Conservation (phyloP, 2,113 vertebrate genomes). For the Donacobius atricapilla region DNA sequence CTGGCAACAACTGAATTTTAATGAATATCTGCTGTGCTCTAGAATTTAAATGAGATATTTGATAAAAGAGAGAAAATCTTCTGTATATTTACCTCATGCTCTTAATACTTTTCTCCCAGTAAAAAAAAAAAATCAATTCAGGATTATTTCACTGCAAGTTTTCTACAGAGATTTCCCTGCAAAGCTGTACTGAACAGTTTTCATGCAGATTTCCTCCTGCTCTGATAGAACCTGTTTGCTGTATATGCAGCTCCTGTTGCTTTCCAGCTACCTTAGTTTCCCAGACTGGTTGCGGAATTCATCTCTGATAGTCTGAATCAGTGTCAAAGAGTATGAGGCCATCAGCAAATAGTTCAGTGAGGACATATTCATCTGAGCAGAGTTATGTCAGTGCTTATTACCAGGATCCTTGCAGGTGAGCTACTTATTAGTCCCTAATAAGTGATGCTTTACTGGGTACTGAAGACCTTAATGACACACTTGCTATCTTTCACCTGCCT, state of each 20-base stretch:
- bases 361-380: not conserved
- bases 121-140: not conserved
- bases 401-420: not conserved
- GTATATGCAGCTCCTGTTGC: not conserved
- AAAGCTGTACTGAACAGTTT: not conserved
- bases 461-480: not conserved
- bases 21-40: constrained; percentile 19
- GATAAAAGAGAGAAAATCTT: not conserved
- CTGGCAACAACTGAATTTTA: constrained; percentile 39
- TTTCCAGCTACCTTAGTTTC: not conserved
- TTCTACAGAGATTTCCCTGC: not conserved
- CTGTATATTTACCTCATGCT: not conserved
- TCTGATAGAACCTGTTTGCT: not conserved
- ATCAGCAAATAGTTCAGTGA: not conserved
- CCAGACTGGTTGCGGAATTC: not conserved
- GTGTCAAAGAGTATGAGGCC: not conserved
- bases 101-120: not conserved
- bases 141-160: not conserved
- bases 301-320: not conserved
- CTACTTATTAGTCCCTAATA: not conserved
- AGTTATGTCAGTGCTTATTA: not conserved
- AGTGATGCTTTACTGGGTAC: not conserved
- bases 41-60: constrained; percentile 46
- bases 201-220: not conserved
- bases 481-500: not conserved